Base-by-base conservation (phyloP, 2,888 invertebrate species). In the Stenotaenia linearis region DNA sequence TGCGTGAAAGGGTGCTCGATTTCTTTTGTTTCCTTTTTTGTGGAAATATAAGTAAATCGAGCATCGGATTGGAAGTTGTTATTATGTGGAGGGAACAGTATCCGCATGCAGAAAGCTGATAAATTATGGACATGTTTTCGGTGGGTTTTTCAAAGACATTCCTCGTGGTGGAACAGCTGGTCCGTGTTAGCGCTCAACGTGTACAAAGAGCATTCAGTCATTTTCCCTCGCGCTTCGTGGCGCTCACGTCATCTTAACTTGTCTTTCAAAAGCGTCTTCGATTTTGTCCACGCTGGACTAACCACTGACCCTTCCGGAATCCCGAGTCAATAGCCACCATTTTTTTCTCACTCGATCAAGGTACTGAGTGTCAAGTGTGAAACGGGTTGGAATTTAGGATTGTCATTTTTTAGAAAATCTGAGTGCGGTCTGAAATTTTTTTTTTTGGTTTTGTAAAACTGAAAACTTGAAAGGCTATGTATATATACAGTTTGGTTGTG, bases 101-200 rank as follows among this genome's bases (percentile, higher is more conserved):
- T 23, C 69, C 25, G 28, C 23, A 28, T 69, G 69, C 69, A 69
- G 69, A 69, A 69, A 69, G 15, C 25, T 28, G 69, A 69, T 69
- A 69, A 69, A 69, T 69, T 69, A 69, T 69, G 69, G 69, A n/a
- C 69, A 28, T 69, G 69, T 28, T 69, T 69, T 69, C 69, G 25
- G 69, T 69, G 69, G 69, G 28, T 69, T 50, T n/a, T 69, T 69
- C 69, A 69, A 69, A 69, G 69, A n/a, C 69, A 23, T 69, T 28
- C 25, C 69, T 69, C 69, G 28, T 56, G 69, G 69, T 23, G 69
- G 28, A 69, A 69, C 69, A 69, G 69, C 69, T 69, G 69, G 69
- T 69, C 1, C 69, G 28, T 69, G 69, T 69, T 69, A 69, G 69
- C 69, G 69, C 69, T 15, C 28, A 5, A 69, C 28, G 69, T 69